phyloP scores from a whole-genome alignment of 2,888 invertebrate species.

The Lasioglossum zephyrum region DNA sequence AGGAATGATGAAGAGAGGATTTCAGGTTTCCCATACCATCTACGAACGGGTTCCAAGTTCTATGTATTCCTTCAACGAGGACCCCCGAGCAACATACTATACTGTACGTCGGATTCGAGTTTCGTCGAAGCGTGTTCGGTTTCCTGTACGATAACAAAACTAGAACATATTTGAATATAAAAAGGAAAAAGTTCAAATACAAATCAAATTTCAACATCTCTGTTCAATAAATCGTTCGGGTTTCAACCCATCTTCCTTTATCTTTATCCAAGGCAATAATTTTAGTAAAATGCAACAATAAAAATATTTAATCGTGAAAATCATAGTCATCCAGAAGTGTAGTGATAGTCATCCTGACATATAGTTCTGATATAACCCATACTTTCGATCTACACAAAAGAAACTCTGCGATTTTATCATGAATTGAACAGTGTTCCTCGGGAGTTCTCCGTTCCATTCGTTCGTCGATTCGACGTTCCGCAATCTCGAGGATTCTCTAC shows the following conservation, averaged over 20 bases:
- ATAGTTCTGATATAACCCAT: background rate
- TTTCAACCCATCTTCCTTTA: no score
- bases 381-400: background rate
- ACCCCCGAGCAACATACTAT: no score
- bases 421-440: background rate
- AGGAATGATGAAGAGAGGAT: slow-evolving; percentile 58
- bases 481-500: slow-evolving; percentile 64
- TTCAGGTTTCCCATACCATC: slow-evolving; percentile 29
- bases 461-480: slow-evolving; percentile 51
- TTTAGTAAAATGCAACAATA: no score
- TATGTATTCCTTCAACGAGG: background rate
- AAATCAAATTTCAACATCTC: no score
- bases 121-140: slow-evolving; percentile 10
- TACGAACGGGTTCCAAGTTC: background rate
- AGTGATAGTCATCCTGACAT: background rate
- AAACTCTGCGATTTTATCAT: background rate
- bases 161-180: no score
- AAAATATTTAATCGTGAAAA: no score
- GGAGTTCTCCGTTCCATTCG: slow-evolving; percentile 42
- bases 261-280: no score
- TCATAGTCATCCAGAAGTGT: background rate
- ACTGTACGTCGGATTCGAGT: background rate
- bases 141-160: background rate
- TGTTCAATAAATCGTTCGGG: no score
- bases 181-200: no score